Base-by-base conservation (phyloP, 2,888 invertebrate species). In the Graphium colonna region DNA sequence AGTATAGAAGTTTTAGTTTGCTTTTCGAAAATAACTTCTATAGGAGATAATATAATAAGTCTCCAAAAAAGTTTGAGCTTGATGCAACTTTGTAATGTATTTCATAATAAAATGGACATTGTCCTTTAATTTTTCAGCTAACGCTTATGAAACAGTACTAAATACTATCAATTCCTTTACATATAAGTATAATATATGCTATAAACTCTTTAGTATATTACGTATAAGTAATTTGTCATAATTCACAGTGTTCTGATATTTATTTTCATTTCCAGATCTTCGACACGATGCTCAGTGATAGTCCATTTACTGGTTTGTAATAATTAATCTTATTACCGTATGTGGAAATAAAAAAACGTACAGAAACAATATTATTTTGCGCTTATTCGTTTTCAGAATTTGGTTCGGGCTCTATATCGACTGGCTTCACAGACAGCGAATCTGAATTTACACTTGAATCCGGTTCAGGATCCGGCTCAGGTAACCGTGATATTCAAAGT, bases 231-330 rank as follows among this genome's bases (percentile, higher is more conserved):
- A n/a, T n/a, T n/a, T n/a, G n/a, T n/a, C n/a, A n/a, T n/a, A n/a
- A n/a, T n/a, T n/a, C n/a, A n/a, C n/a, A n/a, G n/a, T n/a, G n/a
- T 17, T 15, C 7, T 15, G 21, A 39, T 21, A 39, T 15, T 28
- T 15, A 15, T 7, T 33, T 44, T 58, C 53, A 8, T 60, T 71
- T 68, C 52, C 67, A 71, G 75, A 56, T 53, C 5, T 42, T 48
- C 9, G 73, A 75, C 15, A 38, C 51, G n/a, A 74, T 75, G 73
- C 63, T 73, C 44, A 77, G 77, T 43, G 78, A 79, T 48, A 58
- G 65, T 47, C 64, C 73, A 21, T 55, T 52, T 38, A 61, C 59
- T 53, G 61, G 69, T 70, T 60, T 48, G 33, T 33, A 33, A 33
- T 10, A 33, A n/a, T 33, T 33, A 33, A 33, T 2, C 8, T 33